A percentile compares a stretch with the other conserved stretches of the same genome.
Evolutionary conservation across 2,888 invertebrate genomes (phyloP).

Genomic region (Agonopterix alstromeriana): DNA sequence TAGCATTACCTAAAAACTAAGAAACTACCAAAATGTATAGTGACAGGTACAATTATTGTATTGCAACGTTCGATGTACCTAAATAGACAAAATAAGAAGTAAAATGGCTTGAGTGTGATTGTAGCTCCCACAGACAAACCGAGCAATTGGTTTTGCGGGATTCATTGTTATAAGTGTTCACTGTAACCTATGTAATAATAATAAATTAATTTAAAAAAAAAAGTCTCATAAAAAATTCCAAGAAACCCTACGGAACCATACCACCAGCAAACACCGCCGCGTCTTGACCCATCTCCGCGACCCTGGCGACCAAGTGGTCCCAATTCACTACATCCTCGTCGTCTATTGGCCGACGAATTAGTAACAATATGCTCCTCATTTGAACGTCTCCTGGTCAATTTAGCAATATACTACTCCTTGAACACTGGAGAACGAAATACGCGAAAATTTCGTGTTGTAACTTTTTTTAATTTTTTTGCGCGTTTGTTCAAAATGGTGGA

Average conservation of each 20-base stretch:
- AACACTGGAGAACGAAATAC: conserved; percentile 20
- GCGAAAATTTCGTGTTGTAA: neutral
- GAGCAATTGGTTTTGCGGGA: too few relatives aligned
- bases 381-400: conserved; percentile 58
- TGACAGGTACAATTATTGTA: too few relatives aligned
- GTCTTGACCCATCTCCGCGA: conserved; percentile 54
- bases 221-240: too few relatives aligned
- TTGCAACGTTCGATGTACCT: too few relatives aligned
- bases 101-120: too few relatives aligned
- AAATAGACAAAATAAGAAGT: too few relatives aligned
- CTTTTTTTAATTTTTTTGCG: conserved; percentile 6
- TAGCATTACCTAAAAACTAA: too few relatives aligned
- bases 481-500: conserved; percentile 14
- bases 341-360: conserved; percentile 63
- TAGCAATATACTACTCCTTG: conserved; percentile 41
- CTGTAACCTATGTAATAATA: too few relatives aligned
- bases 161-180: too few relatives aligned
- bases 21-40: too few relatives aligned
- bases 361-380: conserved; percentile 48
- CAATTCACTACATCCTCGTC: conserved; percentile 50
- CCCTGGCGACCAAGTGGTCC: conserved; percentile 65
- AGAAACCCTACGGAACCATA: neutral
- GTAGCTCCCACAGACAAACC: too few relatives aligned
- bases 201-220: too few relatives aligned
- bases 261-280: conserved; percentile 6